phyloP scores from a whole-genome alignment of 2,113 vertebrate species.

The Carassius carassius region DNA sequence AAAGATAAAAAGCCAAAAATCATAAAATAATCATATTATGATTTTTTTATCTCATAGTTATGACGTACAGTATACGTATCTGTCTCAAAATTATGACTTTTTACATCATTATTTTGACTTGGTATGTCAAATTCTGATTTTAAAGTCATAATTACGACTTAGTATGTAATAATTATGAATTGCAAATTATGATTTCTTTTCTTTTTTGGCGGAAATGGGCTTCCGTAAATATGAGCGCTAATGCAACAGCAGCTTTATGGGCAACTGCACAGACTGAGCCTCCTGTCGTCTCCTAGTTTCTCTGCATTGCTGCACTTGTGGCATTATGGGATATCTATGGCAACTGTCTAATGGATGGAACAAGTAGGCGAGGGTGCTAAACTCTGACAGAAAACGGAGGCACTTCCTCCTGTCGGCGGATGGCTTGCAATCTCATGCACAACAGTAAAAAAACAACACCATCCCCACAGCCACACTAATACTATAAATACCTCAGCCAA shows the following conservation, averaged over 20 bases:
- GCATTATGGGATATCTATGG: slow-evolving; percentile 73
- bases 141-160: too few species aligned
- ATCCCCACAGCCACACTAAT: neutral
- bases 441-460: neutral
- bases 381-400: slow-evolving; percentile 53
- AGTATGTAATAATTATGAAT: neutral
- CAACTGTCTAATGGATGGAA: slow-evolving; percentile 72
- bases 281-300: slow-evolving; percentile 35
- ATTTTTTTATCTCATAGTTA: too few species aligned
- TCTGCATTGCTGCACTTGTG: slow-evolving; percentile 52
- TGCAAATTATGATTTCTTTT: neutral
- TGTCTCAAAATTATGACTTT: too few species aligned
- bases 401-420: slow-evolving; percentile 39
- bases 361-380: slow-evolving; percentile 73
- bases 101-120: too few species aligned
- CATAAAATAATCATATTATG: too few species aligned
- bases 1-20: too few species aligned
- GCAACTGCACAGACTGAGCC: slow-evolving; percentile 10
- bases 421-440: slow-evolving; percentile 5
- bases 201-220: neutral
- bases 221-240: slow-evolving; percentile 60
- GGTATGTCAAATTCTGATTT: too few species aligned
- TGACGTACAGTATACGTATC: too few species aligned
- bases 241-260: slow-evolving; percentile 56
- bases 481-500: slow-evolving; percentile 22